Base-by-base conservation (phyloP, 2,888 invertebrate genomes). In the Lobophora halterata region DNA sequence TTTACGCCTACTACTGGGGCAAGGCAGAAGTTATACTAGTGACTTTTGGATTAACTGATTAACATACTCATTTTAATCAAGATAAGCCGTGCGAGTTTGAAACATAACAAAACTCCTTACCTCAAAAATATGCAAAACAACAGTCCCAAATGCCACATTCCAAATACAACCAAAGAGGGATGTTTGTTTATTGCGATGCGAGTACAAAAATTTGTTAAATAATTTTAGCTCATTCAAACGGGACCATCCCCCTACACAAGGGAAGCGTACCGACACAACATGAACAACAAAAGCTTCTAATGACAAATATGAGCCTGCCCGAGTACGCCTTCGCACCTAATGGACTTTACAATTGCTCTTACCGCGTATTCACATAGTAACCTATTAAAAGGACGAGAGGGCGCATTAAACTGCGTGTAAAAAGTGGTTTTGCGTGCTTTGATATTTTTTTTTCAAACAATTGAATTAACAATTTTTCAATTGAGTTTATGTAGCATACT, bases 301-400 rank as follows among this genome's bases (percentile, higher is more conserved):
- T 79, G 81, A 78, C 79, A 75, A 79, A 78, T 83, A 82, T 82
- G 79, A 80, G 72, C 65, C 59, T 48, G 50, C 55, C 25, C 40
- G 59, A 57, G 61, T 60, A 65, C 70, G 72, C 71, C 76, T 72
- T 67, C 63, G 54, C 64, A 66, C 68, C 70, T 79, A 83, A 83
- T 83, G 80, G 81, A 75, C 72, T 77, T 75, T 60, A 76, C 77
- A 78, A 81, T 79, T 79, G 79, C 72, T 74, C 69, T 62, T 60
- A 61, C 55, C 52, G 37, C 59, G 66, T 35, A 39, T 45, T 31
- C 66, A 65, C 68, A 61, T 60, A 66, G 68, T 68, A 57, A 57
- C 63, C 63, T 71, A 71, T 74, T 71, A 71, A 63, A 70, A 62
- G 57, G 52, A 65, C 58, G 61, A 61, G 55, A 59, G 57, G 51